Conservation (phyloP, 2,113 vertebrate genomes). For the Etheostoma cragini region DNA sequence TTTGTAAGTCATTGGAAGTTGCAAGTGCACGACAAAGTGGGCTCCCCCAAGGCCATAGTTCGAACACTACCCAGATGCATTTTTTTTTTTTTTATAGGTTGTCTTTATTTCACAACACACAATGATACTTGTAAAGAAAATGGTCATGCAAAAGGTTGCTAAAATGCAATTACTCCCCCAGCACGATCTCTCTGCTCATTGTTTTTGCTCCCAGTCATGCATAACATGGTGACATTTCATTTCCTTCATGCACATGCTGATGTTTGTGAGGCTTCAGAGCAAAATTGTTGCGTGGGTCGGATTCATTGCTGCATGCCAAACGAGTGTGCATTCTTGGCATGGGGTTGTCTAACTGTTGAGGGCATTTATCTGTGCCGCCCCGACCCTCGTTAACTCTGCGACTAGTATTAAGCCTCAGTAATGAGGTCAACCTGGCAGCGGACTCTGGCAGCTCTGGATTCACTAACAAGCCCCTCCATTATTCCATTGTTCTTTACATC, state of each 20-base stretch:
- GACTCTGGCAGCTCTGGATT: slow-evolving; percentile 46
- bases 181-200: not conserved
- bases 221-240: slow-evolving; percentile 3
- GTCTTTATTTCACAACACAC: not conserved
- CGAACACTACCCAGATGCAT: not conserved
- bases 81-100: not conserved
- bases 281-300: slow-evolving; percentile 38
- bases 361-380: slow-evolving; percentile 47
- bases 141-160: not conserved
- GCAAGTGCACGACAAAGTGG: too few species aligned
- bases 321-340: slow-evolving; percentile 63
- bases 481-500: slow-evolving; percentile 50
- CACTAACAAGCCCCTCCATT: slow-evolving; percentile 68
- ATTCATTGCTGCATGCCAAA: slow-evolving; percentile 53
- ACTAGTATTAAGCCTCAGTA: slow-evolving; percentile 54
- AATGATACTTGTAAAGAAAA: not conserved
- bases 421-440: slow-evolving; percentile 67
- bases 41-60: too few species aligned
- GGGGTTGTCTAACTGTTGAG: slow-evolving; percentile 25
- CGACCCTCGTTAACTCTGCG: slow-evolving; percentile 29
- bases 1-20: too few species aligned
- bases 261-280: slow-evolving; percentile 15
- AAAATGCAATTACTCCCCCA: slow-evolving; percentile 1
- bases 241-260: not conserved
- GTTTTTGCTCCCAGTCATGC: not conserved